Evolutionary conservation across 2,888 invertebrate species (phyloP).

Genomic region (Melangyna quadrimaculata): DNA sequence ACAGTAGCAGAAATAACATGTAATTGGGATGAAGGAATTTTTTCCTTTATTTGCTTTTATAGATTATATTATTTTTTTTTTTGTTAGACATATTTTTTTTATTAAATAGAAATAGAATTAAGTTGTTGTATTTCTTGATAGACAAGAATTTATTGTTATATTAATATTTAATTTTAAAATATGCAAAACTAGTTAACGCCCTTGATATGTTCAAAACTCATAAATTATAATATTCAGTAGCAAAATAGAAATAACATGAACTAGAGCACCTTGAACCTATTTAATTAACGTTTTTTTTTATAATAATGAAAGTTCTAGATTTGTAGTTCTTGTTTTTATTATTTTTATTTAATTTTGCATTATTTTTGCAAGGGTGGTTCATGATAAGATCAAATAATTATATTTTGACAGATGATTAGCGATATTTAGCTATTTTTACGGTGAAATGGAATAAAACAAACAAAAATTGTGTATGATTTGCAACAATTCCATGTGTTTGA

Average conservation of each 20-base stretch:
- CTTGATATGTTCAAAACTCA: slow-evolving; percentile 17
- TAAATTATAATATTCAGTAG: slow-evolving; percentile 21
- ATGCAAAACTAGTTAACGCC: slow-evolving; percentile 25
- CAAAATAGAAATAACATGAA: slow-evolving; percentile 18
- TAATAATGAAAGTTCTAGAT: slow-evolving; percentile 10
- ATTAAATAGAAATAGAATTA: background rate
- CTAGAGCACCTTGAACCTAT: slow-evolving; percentile 54
- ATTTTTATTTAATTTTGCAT: background rate
- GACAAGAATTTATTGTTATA: slow-evolving; percentile 2
- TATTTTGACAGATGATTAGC: background rate
- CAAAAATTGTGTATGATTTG: too few relatives aligned
- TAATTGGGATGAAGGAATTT: slow-evolving; percentile 31
- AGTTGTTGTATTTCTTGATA: slow-evolving; percentile 18
- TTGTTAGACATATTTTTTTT: background rate
- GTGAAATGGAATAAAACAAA: too few relatives aligned
- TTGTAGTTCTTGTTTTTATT: background rate
- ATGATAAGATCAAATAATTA: background rate
- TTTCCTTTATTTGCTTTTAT: background rate
- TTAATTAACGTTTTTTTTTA: background rate
- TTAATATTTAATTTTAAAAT: background rate
- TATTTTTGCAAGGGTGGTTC: background rate
- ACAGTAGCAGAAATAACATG: background rate
- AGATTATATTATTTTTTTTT: background rate
- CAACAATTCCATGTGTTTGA: too few relatives aligned
- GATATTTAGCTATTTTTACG: too few relatives aligned